Conservation (phyloP, 2,888 invertebrate genomes). For the Eilema caniola region DNA sequence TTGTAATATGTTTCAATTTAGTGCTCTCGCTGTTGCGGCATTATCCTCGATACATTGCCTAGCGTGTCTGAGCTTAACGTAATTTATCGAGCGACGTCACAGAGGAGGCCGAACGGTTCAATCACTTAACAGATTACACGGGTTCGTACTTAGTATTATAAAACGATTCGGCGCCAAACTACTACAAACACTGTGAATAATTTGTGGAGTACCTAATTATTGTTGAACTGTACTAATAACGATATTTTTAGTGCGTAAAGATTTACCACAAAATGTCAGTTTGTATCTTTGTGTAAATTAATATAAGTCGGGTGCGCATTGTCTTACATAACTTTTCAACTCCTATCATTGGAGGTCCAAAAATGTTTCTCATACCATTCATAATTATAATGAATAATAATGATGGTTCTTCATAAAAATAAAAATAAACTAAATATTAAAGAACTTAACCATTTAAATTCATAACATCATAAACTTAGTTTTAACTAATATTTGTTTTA, state of each 20-base stretch:
- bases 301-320: too few species aligned
- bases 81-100: constrained; percentile 30
- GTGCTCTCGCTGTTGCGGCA: neutral
- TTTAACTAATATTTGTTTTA: too few species aligned
- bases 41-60: constrained; percentile 14
- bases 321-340: too few species aligned
- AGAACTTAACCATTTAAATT: too few species aligned
- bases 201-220: neutral
- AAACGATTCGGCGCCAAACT: constrained; percentile 26
- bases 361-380: too few species aligned
- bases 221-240: neutral
- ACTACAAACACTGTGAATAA: constrained; percentile 6
- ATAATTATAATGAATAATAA: too few species aligned
- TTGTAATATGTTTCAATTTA: constrained; percentile 10
- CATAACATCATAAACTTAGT: too few species aligned
- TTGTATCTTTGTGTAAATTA: too few species aligned
- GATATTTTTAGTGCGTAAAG: neutral
- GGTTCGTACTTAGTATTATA: constrained; percentile 48
- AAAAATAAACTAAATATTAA: too few species aligned
- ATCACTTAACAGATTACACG: constrained; percentile 54
- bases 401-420: too few species aligned
- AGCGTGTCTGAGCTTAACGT: constrained; percentile 16
- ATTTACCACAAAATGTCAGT: too few species aligned
- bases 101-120: constrained; percentile 43
- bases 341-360: too few species aligned